phyloP scores from a whole-genome alignment of 2,888 invertebrate genomes.

The Drosophila antonietae region DNA sequence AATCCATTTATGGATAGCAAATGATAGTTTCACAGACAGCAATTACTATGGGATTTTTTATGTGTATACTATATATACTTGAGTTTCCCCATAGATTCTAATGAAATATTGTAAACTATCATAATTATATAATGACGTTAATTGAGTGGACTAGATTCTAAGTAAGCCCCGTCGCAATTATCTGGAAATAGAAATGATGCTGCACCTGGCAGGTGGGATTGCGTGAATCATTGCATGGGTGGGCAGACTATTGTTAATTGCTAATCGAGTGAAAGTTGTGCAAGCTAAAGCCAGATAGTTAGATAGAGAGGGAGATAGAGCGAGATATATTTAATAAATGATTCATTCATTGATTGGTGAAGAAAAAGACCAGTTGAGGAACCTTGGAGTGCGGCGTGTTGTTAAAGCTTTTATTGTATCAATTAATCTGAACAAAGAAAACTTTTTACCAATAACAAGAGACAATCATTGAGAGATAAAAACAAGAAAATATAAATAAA shows the following conservation, averaged over 20 bases:
- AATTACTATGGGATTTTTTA: too few species aligned
- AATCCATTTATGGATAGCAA: not conserved
- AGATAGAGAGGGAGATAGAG: constrained; percentile 1
- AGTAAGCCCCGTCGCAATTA: not conserved
- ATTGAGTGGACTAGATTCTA: not conserved
- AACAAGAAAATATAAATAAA: not conserved
- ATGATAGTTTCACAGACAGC: too few species aligned
- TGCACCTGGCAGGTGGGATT: not conserved
- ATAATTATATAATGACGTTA: not conserved
- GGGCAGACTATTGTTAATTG: constrained; percentile 1
- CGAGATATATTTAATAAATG: not conserved
- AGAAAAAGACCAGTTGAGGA: constrained; percentile 20
- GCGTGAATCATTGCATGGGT: not conserved
- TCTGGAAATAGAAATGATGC: not conserved
- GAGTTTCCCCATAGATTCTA: not conserved
- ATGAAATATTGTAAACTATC: not conserved
- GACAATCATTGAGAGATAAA: not conserved
- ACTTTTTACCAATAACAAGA: constrained; percentile 7
- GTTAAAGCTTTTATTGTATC: constrained; percentile 53
- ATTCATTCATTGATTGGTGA: not conserved
- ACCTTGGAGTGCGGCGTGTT: constrained; percentile 49
- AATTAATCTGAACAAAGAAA: constrained; percentile 35
- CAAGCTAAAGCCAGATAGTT: not conserved
- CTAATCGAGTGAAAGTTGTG: constrained; percentile 43
- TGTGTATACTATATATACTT: too few species aligned